Base-by-base conservation (phyloP, 2,113 vertebrate genomes). In the Lycaon pictus region DNA sequence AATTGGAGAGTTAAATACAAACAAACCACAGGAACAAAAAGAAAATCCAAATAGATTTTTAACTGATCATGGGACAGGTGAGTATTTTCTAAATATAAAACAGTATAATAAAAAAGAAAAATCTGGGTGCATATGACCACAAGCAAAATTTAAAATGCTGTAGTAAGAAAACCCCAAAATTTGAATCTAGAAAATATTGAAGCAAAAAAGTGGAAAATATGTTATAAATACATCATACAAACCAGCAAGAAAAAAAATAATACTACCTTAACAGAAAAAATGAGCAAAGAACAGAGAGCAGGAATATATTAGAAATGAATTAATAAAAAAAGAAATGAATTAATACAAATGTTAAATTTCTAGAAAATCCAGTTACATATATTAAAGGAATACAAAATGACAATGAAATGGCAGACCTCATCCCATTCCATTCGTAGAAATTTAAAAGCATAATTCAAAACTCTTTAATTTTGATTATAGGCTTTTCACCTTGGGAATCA, bases 1-100 rank as follows among this genome's bases (percentile, higher is more conserved):
- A 93, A 88, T 32, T 86, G 65, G 89, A 97, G 25, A 86, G 53
- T 91, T 94, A 85, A 96, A 71, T 91, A 69, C 35, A 97, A 96
- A 96, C 53, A 95, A 94, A 79, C 71, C 71, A 71, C 51, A 86
- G 27, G 65, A 96, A 96, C 8, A 60, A 89, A 65, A 93, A 96
- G 69, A 88, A 90, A 89, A 95, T 81, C 55, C 82, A 93, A 82
- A 91, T 77, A 58, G 48, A 63, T 82, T 85, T 98, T 88, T 93
- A 96, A 94, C 37, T 97, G 88, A 88, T 88, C 35, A 58, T n/a
- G 17, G 23, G 19, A 55, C 16, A 60, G 37, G 11, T 29, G 96
- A 92, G 29, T 76, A 80, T 63, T 96, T 96, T 88, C 16, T 74
- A 88, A 74, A 67, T n/a, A 92, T 58, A n/a, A 85, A 88, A 88